A percentile compares a stretch with the other conserved stretches of the same genome.
These are phyloP conservation scores for Dicentrarchus labrax DNA, from an alignment of 2,113 vertebrate species.

Conservation along the genomic window DNA sequence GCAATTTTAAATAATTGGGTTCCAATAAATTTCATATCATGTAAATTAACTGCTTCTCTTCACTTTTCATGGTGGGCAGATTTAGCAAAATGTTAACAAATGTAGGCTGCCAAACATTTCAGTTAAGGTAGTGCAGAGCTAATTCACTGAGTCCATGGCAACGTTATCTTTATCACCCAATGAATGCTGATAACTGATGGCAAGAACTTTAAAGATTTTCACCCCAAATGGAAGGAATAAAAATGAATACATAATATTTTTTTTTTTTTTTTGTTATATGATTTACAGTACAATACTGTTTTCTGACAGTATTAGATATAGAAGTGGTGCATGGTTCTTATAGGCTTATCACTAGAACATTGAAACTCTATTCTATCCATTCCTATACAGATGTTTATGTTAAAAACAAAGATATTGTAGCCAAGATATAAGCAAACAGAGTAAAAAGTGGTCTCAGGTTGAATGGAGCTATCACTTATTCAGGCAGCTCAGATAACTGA, in stretches of 20 bases:
- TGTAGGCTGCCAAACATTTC: neutral
- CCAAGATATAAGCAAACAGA: neutral
- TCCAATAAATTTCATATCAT: neutral
- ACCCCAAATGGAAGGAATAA: neutral
- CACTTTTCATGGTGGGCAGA: neutral
- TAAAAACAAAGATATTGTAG: neutral
- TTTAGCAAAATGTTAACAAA: constrained; percentile 2
- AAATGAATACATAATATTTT: neutral
- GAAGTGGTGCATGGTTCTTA: neutral
- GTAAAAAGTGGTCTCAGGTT: neutral
- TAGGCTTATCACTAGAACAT: neutral
- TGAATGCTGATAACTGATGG: neutral
- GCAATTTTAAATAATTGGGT: neutral
- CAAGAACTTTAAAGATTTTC: neutral
- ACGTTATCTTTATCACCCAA: neutral
- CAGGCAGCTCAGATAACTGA: constrained; percentile 1
- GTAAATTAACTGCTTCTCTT: neutral
- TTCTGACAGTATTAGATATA: neutral
- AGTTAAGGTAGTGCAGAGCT: neutral
- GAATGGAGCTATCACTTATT: neutral
- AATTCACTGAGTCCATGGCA: neutral
- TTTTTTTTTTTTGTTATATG: neutral
- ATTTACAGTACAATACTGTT: neutral
- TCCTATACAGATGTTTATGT: neutral
- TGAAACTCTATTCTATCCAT: neutral